Base-by-base conservation (phyloP, 2,113 vertebrate genomes). In the Hemiprocne comata region DNA sequence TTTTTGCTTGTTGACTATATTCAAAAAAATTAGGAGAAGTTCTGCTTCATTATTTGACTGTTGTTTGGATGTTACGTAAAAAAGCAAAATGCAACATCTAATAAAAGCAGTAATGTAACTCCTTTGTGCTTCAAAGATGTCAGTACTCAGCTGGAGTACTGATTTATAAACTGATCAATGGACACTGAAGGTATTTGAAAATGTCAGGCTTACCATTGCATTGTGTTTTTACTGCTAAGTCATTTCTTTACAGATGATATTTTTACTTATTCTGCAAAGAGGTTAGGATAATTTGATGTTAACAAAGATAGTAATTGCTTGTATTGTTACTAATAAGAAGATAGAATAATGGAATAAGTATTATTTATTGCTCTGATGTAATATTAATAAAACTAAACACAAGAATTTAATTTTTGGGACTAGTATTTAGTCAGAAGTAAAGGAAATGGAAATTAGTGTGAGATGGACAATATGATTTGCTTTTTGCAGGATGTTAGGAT, bases 401-500 rank as follows among this genome's bases (percentile, higher is more conserved):
- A 79, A 36, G 11, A 85, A 34, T 38, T 74, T 54, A 17, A 10
- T 29, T 82, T 79, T 58, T 46, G 36, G 21, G 83, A 70, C 89
- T 23, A 1, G 60, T 17, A 64, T 72, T 54, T 73, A 51, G 26
- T 60, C 20, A 54, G 60, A 36, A 61, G 14, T 6, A 33, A 75
- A 87, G 44, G 28, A 51, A 64, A 9, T 61, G 21, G 9, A 17
- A 70, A 54, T 58, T 1, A 73, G 34, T 75, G 46, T 71, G n/a
- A 93, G 89, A 61, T 75, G 51, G 64, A 54, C 54, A 65, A 70
- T 13, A 5, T 58, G 26, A 10, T 93, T 76, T 96, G 75, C 23
- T 95, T 93, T 78, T 96, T 97, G 55, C 97, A 99, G 99, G 99
- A 98, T 99, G 98, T 97, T 98, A 77, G 99, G 99, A 78, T 99